Evolutionary conservation across 2,888 invertebrate genomes (phyloP).

Genomic region (Sepiola atlantica): DNA sequence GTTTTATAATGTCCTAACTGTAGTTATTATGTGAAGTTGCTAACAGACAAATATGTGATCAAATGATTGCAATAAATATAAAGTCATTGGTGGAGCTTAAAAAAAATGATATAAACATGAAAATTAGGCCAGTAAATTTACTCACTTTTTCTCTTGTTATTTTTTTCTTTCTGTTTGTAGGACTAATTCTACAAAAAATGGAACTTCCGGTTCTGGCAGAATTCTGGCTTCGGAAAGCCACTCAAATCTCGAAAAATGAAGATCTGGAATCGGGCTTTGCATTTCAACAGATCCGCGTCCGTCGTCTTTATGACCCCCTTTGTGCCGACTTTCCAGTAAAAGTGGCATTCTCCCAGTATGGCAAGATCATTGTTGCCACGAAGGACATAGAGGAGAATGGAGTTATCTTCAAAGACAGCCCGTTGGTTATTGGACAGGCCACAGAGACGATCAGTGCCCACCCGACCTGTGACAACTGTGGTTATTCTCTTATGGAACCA

Average conservation of each 20-base stretch:
- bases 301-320: conserved; percentile 65
- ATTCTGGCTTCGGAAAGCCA: conserved; percentile 68
- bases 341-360: conserved; percentile 77
- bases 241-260: conserved; percentile 58
- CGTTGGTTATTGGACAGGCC: conserved; percentile 91
- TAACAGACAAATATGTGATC: too few relatives aligned
- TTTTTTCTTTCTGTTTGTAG: not conserved
- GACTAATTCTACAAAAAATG: conserved; percentile 34
- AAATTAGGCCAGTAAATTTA: not conserved
- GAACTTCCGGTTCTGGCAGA: conserved; percentile 65
- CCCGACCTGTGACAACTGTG: conserved; percentile 89
- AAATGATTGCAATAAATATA: not conserved
- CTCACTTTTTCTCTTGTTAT: conserved; percentile 1
- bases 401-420: conserved; percentile 89
- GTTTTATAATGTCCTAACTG: too few relatives aligned
- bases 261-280: conserved; percentile 59
- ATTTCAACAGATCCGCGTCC: conserved; percentile 68
- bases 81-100: not conserved
- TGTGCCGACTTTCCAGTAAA: conserved; percentile 60
- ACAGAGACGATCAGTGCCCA: conserved; percentile 82
- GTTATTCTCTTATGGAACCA: conserved; percentile 90
- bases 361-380: conserved; percentile 87
- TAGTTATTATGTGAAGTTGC: too few relatives aligned
- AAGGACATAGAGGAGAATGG: conserved; percentile 80
- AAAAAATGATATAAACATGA: not conserved